Evolutionary conservation across 2,113 vertebrate genomes (phyloP).

Genomic region (Sorex fumeus): DNA sequence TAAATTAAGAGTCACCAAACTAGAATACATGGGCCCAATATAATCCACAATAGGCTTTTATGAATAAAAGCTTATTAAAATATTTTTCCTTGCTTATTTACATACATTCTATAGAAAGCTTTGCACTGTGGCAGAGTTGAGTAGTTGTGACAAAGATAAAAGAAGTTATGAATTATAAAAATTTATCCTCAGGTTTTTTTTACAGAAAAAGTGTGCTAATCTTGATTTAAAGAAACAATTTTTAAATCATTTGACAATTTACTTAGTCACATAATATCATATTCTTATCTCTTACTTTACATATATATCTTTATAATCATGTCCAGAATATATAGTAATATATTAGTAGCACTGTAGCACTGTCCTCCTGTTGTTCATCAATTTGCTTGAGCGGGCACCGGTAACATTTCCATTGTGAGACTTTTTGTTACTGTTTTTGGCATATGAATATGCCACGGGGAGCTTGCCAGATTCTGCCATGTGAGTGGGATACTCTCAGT

Average conservation of each 20-base stretch:
- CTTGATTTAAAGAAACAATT: slow-evolving; percentile 11
- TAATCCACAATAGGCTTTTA: background rate
- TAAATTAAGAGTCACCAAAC: background rate
- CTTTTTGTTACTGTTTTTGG: too few relatives aligned
- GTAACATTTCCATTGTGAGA: too few relatives aligned
- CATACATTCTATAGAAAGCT: background rate
- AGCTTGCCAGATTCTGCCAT: too few relatives aligned
- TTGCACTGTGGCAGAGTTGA: background rate
- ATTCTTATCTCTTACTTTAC: background rate
- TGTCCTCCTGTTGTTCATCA: too few relatives aligned
- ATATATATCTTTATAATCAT: background rate
- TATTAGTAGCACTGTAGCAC: too few relatives aligned
- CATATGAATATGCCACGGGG: too few relatives aligned
- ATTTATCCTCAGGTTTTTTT: background rate
- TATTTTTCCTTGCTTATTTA: background rate
- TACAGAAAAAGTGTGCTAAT: background rate
- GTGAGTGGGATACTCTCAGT: too few relatives aligned
- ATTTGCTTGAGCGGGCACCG: too few relatives aligned
- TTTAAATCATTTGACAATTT: background rate
- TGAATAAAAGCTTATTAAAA: slow-evolving; percentile 47
- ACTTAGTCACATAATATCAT: background rate
- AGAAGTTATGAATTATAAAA: background rate
- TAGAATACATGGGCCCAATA: background rate
- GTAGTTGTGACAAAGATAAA: background rate
- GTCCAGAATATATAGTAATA: background rate